These are phyloP conservation scores for Mellivora capensis DNA, from an alignment of 2,113 vertebrate species.

Conservation along the genomic window DNA sequence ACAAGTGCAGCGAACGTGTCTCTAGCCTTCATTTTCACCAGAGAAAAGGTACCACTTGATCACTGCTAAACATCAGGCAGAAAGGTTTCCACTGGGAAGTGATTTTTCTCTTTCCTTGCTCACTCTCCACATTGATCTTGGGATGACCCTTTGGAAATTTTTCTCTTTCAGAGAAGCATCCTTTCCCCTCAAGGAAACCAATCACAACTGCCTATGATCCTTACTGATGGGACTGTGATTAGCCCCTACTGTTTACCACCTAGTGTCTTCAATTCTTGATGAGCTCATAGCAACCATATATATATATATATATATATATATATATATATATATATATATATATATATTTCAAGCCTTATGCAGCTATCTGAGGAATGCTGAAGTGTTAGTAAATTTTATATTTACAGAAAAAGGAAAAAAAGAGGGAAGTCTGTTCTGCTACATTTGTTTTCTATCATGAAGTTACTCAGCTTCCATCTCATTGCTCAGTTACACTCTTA, in stretches of 20 bases:
- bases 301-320: neutral
- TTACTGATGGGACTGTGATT: constrained; percentile 58
- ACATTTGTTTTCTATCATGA: constrained; percentile 3
- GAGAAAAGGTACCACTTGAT: constrained; percentile 32
- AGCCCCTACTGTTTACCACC: neutral
- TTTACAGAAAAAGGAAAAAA: neutral
- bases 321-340: neutral
- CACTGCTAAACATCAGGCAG: constrained; percentile 38
- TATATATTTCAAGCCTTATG: neutral
- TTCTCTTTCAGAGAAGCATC: constrained; percentile 64
- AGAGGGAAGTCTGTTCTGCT: neutral
- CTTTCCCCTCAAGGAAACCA: constrained; percentile 67
- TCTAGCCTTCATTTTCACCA: neutral
- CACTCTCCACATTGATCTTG: constrained; percentile 21
- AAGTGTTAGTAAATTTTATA: constrained; percentile 57
- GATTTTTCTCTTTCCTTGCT: constrained; percentile 64
- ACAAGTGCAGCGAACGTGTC: constrained; percentile 62
- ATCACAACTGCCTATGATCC: constrained; percentile 52
- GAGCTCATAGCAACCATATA: neutral
- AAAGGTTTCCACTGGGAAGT: constrained; percentile 28
- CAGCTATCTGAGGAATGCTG: neutral
- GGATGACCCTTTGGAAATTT: constrained; percentile 20
- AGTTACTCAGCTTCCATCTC: neutral
- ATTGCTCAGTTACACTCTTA: neutral
- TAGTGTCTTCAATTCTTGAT: neutral